Conservation (phyloP, 2,888 invertebrate genomes). For the Xanthia togata region DNA sequence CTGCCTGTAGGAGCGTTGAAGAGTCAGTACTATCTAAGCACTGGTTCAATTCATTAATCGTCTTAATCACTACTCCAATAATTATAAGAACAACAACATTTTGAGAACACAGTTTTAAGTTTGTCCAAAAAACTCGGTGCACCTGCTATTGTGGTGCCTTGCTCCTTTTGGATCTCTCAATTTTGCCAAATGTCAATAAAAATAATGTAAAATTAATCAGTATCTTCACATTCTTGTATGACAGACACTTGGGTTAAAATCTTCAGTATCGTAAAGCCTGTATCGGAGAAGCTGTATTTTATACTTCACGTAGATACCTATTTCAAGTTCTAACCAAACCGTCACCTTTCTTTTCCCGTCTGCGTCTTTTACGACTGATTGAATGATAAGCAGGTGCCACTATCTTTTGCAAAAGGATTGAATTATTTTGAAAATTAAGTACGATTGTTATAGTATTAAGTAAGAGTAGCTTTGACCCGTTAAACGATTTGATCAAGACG, state of each 20-base stretch:
- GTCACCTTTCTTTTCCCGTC: neutral
- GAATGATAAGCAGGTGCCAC: constrained; percentile 1
- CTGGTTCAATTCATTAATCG: neutral
- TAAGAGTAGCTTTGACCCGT: neutral
- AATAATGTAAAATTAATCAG: neutral
- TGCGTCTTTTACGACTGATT: neutral
- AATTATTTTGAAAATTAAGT: neutral
- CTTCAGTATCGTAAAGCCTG: neutral
- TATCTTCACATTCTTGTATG: neutral
- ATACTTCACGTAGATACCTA: too few species aligned
- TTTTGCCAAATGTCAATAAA: neutral
- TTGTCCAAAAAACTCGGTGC: neutral
- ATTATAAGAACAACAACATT: too few species aligned
- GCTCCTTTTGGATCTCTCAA: too few species aligned
- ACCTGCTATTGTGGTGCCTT: neutral
- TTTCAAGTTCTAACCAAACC: constrained; percentile 2
- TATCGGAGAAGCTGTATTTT: neutral
- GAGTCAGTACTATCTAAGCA: neutral
- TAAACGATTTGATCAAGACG: neutral
- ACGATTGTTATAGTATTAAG: constrained; percentile 6
- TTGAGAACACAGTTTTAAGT: neutral
- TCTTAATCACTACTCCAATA: neutral
- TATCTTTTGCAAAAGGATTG: neutral
- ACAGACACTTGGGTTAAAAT: neutral
- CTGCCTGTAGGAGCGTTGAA: neutral